Evolutionary conservation across 2,888 invertebrate genomes (phyloP).

Genomic region (Amaurobius ferox): DNA sequence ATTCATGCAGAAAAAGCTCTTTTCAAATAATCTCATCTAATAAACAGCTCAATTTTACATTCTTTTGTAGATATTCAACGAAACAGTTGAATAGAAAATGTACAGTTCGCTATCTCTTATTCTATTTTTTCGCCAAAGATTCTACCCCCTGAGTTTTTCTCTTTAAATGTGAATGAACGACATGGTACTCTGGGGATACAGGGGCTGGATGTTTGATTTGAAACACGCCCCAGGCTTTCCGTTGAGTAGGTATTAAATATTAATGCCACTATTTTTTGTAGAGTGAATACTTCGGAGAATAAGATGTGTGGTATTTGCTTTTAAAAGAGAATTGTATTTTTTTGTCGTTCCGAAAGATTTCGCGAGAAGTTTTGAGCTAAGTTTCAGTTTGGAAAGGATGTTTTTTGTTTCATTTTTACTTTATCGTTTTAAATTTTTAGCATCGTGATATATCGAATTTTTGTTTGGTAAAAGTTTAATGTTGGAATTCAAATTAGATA

Average conservation of each 20-base stretch:
- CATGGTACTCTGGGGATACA: too few species aligned
- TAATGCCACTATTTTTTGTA: background rate
- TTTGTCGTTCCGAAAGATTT: background rate
- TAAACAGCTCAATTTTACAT: too few species aligned
- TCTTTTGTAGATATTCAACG: background rate
- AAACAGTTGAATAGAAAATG: slow-evolving; percentile 10
- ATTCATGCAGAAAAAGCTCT: too few species aligned
- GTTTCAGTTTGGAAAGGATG: background rate
- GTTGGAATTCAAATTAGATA: too few species aligned
- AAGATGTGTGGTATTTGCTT: background rate
- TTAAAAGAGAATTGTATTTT: background rate
- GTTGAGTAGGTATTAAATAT: slow-evolving; percentile 5
- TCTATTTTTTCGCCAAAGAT: background rate
- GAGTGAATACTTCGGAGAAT: background rate
- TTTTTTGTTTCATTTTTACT: background rate
- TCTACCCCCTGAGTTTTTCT: background rate
- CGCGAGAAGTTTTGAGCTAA: background rate
- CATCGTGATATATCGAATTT: too few species aligned
- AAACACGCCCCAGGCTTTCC: background rate
- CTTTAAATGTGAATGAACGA: slow-evolving; percentile 13
- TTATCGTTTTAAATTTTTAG: too few species aligned
- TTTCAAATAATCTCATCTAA: too few species aligned
- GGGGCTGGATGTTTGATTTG: slow-evolving; percentile 5
- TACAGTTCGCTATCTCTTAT: background rate
- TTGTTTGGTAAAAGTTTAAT: too few species aligned